These are phyloP conservation scores for Elaphurus davidianus DNA, from an alignment of 2,113 vertebrate genomes.

Conservation along the genomic window DNA sequence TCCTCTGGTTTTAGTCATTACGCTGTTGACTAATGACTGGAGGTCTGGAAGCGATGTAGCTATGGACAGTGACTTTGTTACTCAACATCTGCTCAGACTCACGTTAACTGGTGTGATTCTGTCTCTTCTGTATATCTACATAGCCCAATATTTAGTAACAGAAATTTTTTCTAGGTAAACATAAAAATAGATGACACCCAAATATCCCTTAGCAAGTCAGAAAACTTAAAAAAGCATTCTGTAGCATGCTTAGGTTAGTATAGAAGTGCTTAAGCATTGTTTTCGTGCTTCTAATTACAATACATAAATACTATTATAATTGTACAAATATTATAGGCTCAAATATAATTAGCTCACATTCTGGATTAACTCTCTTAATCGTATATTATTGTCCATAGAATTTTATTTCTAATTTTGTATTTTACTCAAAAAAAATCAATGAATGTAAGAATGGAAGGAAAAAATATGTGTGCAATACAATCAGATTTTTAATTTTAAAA, in stretches of 20 bases:
- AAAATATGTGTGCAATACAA: conserved; percentile 10
- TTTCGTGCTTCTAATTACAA: not conserved
- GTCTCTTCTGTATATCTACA: too few relatives aligned
- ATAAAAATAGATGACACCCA: not conserved
- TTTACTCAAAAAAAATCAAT: conserved; percentile 28
- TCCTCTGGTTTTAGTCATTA: not conserved
- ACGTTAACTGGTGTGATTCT: not conserved
- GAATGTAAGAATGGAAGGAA: not conserved
- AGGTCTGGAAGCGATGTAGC: not conserved
- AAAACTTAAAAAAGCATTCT: not conserved
- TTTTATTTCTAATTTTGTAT: not conserved
- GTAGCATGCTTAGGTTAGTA: not conserved
- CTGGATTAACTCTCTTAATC: not conserved
- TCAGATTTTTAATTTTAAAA: conserved; percentile 44
- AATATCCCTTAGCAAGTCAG: not conserved
- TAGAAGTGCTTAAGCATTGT: not conserved
- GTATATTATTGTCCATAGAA: not conserved
- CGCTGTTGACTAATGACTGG: not conserved
- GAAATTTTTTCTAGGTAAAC: not conserved
- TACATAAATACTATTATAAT: not conserved
- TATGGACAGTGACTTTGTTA: not conserved
- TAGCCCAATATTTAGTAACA: not conserved
- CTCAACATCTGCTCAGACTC: not conserved
- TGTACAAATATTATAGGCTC: not conserved
- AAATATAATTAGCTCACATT: not conserved